These are phyloP conservation scores for Gortyna flavago DNA, from an alignment of 2,888 invertebrate species.

Conservation along the genomic window DNA sequence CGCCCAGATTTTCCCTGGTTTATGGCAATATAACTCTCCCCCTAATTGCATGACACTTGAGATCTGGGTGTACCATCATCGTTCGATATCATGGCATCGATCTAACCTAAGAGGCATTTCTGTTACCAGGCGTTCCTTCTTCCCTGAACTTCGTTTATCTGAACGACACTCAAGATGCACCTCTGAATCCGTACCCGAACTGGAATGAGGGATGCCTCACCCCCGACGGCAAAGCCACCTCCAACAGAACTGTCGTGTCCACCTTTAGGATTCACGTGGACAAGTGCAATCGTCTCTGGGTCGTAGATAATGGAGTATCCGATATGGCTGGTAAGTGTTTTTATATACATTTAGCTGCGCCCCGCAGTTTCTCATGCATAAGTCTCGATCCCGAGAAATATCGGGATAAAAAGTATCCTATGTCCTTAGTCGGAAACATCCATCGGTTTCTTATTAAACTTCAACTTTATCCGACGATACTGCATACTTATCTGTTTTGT, in stretches of 20 bases:
- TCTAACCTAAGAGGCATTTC: background rate
- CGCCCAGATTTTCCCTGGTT: background rate
- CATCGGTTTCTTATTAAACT: too few species aligned
- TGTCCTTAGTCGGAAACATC: too few species aligned
- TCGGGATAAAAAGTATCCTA: too few species aligned
- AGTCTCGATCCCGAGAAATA: too few species aligned
- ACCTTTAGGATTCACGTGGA: constrained; percentile 93
- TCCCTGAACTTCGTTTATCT: constrained; percentile 89
- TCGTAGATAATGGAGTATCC: constrained; percentile 93
- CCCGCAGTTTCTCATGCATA: too few species aligned
- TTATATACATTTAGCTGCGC: background rate
- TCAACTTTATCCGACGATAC: too few species aligned
- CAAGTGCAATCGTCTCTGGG: constrained; percentile 94
- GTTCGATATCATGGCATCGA: too few species aligned
- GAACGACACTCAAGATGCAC: constrained; percentile 91
- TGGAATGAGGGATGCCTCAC: constrained; percentile 94
- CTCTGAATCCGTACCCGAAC: constrained; percentile 92
- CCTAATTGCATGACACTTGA: background rate
- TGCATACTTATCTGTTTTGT: too few species aligned
- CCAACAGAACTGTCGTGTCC: constrained; percentile 91
- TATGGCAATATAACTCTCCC: background rate
- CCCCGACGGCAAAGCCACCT: constrained; percentile 73
- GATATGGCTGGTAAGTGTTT: constrained; percentile 91
- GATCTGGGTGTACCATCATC: background rate
- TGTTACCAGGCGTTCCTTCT: constrained; percentile 76